These are phyloP conservation scores for Molossus alvarezi DNA, from an alignment of 2,797 vertebrate species.

Conservation along the genomic window DNA sequence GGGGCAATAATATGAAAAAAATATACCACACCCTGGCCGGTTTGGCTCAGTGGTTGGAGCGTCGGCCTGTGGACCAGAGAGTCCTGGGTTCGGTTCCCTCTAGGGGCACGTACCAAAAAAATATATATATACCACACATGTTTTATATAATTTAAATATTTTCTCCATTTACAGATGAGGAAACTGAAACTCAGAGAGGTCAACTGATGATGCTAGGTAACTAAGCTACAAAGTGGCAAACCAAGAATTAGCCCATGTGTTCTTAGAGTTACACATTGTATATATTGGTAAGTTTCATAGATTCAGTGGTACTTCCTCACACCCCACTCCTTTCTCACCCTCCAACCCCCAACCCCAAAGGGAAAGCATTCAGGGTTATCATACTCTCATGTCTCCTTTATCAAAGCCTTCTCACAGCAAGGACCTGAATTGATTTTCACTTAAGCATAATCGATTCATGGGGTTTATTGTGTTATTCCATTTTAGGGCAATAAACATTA, in stretches of 20 bases:
- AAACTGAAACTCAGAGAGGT: not conserved
- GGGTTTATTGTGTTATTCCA: not conserved
- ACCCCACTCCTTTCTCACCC: not conserved
- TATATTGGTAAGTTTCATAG: not conserved
- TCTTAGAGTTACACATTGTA: not conserved
- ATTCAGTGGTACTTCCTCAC: not conserved
- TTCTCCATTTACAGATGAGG: not conserved
- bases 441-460: not conserved
- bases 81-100: no score
- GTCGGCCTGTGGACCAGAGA: no score
- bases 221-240: not conserved
- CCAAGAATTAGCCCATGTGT: not conserved
- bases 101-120: no score
- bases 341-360: not conserved
- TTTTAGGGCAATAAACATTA: conserved; percentile 44
- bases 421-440: conserved; percentile 32
- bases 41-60: no score
- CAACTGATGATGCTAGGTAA: not conserved
- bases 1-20: not conserved
- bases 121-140: no score
- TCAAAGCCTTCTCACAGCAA: conserved; percentile 25
- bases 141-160: not conserved
- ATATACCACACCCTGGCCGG: no score
- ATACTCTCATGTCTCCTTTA: not conserved
- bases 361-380: not conserved